Evolutionary conservation across 92 coral and sea anemone genomes (phyloP).

Genomic region (Palythoa grandiflora): DNA sequence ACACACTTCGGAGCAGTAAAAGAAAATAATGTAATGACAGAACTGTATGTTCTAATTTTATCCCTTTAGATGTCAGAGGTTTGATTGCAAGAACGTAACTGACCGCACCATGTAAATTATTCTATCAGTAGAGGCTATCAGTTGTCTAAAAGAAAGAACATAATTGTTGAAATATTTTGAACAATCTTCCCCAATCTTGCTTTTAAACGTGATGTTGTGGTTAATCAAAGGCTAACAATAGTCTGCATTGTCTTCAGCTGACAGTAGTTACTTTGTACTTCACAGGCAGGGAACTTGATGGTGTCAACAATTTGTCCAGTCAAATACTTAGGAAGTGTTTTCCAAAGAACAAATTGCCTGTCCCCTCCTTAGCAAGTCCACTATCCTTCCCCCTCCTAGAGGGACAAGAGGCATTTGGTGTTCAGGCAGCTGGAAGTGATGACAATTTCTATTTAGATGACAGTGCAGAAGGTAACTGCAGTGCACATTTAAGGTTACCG

Average conservation of each 20-base stretch:
- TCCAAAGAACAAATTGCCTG: constrained; percentile 91
- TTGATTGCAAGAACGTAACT: too few relatives aligned
- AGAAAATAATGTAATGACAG: too few relatives aligned
- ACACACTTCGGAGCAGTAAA: too few relatives aligned
- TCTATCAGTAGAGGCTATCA: background rate
- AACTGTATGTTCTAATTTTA: too few relatives aligned
- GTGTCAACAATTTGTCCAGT: constrained; percentile 88
- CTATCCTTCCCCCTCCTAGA: constrained; percentile 85
- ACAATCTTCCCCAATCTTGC: too few relatives aligned
- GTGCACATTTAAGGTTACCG: too few relatives aligned
- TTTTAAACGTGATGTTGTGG: background rate
- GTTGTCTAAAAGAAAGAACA: too few relatives aligned
- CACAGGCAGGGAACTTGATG: constrained; percentile 91
- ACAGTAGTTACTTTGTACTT: background rate
- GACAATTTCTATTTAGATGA: constrained; percentile 72
- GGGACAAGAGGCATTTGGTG: constrained; percentile 63
- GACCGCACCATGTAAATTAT: too few relatives aligned
- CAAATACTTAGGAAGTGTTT: constrained; percentile 95
- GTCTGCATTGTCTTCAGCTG: background rate
- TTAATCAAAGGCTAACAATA: background rate
- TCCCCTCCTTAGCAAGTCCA: constrained; percentile 74
- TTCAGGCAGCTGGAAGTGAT: constrained; percentile 41
- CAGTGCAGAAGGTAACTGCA: constrained; percentile 82
- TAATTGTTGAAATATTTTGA: too few relatives aligned
- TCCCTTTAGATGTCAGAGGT: too few relatives aligned